Percentiles rank a stretch among this genome's conserved stretches.
Evolutionary conservation across 2,888 invertebrate species (phyloP).

Genomic region (Stramonita haemastoma): DNA sequence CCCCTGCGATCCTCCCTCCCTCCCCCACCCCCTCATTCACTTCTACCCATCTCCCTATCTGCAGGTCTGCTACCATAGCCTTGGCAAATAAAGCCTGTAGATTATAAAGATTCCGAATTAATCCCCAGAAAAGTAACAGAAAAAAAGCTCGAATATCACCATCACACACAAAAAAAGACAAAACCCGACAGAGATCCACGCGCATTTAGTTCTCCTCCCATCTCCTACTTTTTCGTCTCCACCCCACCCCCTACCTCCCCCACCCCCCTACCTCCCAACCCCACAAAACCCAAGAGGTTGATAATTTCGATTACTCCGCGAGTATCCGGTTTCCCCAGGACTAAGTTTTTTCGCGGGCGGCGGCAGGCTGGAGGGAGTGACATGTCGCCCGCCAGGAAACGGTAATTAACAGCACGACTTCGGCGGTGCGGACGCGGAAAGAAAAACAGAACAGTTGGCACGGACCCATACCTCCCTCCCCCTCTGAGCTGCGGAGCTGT

Average conservation of each 20-base stretch:
- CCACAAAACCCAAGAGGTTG: constrained; percentile 35
- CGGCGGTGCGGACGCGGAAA: constrained; percentile 20
- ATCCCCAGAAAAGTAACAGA: too few species aligned
- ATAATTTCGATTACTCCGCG: constrained; percentile 39
- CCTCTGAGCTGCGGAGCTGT: not conserved
- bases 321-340: constrained; percentile 40
- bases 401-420: constrained; percentile 41
- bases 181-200: not conserved
- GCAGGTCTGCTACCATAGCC: too few species aligned
- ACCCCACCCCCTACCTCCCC: not conserved
- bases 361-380: constrained; percentile 37
- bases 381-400: constrained; percentile 39
- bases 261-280: not conserved
- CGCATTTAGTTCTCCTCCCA: not conserved
- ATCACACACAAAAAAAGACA: not conserved
- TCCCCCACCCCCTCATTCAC: not conserved
- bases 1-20: too few species aligned
- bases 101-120: too few species aligned
- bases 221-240: not conserved
- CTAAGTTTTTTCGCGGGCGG: constrained; percentile 20
- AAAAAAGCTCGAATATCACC: too few species aligned
- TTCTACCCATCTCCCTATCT: not conserved
- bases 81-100: too few species aligned
- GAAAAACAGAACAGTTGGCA: constrained; percentile 43
- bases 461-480: constrained; percentile 14